Percentiles rank a stretch among this genome's conserved stretches.
These are phyloP conservation scores for Progne subis DNA, from an alignment of 2,113 vertebrate species.

Conservation along the genomic window DNA sequence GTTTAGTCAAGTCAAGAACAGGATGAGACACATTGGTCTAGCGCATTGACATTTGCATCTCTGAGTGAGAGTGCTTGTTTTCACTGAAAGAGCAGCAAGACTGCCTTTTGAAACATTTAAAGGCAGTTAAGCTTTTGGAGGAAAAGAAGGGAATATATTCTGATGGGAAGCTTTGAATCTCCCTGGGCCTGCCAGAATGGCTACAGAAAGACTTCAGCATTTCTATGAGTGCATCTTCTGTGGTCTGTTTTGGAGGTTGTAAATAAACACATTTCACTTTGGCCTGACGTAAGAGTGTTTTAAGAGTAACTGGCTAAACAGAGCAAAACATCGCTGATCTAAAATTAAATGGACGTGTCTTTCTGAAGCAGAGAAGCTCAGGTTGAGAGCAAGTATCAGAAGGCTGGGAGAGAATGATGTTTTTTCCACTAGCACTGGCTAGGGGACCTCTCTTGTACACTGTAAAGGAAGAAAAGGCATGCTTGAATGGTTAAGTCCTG, in stretches of 20 bases:
- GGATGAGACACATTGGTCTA: background rate
- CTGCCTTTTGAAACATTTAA: slow-evolving; percentile 54
- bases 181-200: background rate
- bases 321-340: background rate
- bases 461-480: background rate
- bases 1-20: slow-evolving; percentile 43
- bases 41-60: slow-evolving; percentile 40
- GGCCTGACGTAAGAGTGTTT: background rate
- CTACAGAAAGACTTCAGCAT: background rate
- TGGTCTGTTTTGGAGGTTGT: background rate
- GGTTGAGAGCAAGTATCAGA: background rate
- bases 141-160: background rate
- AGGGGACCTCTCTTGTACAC: background rate
- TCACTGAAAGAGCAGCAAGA: slow-evolving; percentile 1
- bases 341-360: background rate
- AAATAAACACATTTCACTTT: slow-evolving; percentile 26
- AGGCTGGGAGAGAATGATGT: background rate
- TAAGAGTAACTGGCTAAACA: background rate
- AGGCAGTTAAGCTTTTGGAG: slow-evolving; percentile 25
- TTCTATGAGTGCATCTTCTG: background rate
- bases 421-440: background rate
- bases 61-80: slow-evolving; percentile 15
- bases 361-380: background rate
- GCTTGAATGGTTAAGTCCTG: background rate
- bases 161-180: slow-evolving; percentile 20